phyloP scores from a whole-genome alignment of 2,888 invertebrate species.

The Camptogramma bilineatum region DNA sequence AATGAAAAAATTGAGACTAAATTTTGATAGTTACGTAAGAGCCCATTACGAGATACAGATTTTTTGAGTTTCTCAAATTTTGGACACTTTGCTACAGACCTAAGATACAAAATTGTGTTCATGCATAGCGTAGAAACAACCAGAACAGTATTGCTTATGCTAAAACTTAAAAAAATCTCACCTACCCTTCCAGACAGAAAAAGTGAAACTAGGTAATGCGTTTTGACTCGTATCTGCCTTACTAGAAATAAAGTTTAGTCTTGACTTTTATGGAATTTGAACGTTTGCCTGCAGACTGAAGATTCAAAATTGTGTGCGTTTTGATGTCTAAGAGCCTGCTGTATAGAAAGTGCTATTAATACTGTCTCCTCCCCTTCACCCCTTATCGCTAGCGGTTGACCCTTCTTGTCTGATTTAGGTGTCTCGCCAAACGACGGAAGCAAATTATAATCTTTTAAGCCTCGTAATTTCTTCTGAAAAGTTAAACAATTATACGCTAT shows the following conservation, averaged over 20 bases:
- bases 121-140: too few species aligned
- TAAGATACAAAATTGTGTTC: too few species aligned
- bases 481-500: slow-evolving; percentile 45
- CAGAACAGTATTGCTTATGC: too few species aligned
- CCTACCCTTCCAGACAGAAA: neutral
- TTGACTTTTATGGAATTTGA: slow-evolving; percentile 1
- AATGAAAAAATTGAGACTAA: too few species aligned
- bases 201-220: neutral
- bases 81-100: too few species aligned
- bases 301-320: slow-evolving; percentile 10
- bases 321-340: slow-evolving; percentile 6
- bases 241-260: neutral
- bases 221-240: slow-evolving; percentile 30
- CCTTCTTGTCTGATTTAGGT: slow-evolving; percentile 64
- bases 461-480: slow-evolving; percentile 50
- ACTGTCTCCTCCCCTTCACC: slow-evolving; percentile 39
- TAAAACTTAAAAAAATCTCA: neutral
- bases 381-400: slow-evolving; percentile 59
- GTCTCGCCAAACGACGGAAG: slow-evolving; percentile 53
- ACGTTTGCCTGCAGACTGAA: slow-evolving; percentile 2
- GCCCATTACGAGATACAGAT: too few species aligned
- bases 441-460: slow-evolving; percentile 69
- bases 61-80: too few species aligned
- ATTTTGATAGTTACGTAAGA: too few species aligned
- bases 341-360: slow-evolving; percentile 10